phyloP scores from a whole-genome alignment of 2,888 invertebrate genomes.

The Dione juno region DNA sequence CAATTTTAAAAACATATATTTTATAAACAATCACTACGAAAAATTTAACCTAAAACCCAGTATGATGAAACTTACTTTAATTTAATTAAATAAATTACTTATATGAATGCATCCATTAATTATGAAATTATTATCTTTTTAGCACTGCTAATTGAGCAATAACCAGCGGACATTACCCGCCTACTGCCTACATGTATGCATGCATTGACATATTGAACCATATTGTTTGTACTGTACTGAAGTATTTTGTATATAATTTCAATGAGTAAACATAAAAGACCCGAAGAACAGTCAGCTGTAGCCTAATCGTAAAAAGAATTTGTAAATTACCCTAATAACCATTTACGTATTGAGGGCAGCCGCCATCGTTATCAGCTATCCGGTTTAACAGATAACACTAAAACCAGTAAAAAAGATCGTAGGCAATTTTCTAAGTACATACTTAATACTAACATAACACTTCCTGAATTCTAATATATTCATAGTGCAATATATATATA shows the following conservation, averaged over 20 bases:
- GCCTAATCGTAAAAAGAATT: constrained; percentile 38
- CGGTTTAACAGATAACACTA: constrained; percentile 44
- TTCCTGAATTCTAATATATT: neutral
- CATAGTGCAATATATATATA: neutral
- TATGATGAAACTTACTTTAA: neutral
- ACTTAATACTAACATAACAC: neutral
- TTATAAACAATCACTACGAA: no score
- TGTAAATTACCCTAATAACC: constrained; percentile 43
- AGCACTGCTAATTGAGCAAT: constrained; percentile 1
- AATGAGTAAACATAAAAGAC: constrained; percentile 10
- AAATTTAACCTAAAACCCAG: neutral
- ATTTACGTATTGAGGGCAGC: constrained; percentile 47
- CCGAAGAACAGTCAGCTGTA: constrained; percentile 22
- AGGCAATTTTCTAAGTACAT: constrained; percentile 19
- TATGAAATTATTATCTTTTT: constrained; percentile 13
- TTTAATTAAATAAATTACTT: constrained; percentile 7
- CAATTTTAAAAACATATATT: no score
- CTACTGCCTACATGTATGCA: constrained; percentile 15
- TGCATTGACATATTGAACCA: neutral
- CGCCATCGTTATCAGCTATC: constrained; percentile 48
- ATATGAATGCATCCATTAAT: constrained; percentile 10
- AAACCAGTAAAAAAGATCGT: constrained; percentile 30
- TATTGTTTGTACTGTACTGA: neutral
- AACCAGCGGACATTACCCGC: constrained; percentile 7
- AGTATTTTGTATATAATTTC: neutral